Conservation (phyloP, 2,888 invertebrate genomes). For the Pegoplata infirma region DNA sequence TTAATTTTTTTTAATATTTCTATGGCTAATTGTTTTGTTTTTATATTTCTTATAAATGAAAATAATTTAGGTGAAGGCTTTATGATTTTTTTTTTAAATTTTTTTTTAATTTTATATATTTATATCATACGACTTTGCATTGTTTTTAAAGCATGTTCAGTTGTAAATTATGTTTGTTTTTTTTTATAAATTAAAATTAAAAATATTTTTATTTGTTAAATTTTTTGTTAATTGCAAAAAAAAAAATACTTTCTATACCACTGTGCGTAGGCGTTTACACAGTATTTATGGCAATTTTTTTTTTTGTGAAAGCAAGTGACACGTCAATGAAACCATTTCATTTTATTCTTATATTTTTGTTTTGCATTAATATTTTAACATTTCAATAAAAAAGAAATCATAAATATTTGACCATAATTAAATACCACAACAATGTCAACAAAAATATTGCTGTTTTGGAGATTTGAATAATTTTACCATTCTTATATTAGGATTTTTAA, state of each 20-base stretch:
- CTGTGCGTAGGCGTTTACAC: conserved; percentile 32
- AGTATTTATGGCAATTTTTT: conserved; percentile 6
- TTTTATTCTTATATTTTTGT: conserved; percentile 20
- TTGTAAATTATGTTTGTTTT: conserved; percentile 3
- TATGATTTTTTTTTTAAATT: neutral
- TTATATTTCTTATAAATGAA: conserved; percentile 13
- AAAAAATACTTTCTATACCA: conserved; percentile 28
- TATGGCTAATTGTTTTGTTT: conserved; percentile 30
- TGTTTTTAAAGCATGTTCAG: neutral
- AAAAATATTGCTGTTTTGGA: neutral
- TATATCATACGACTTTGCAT: neutral
- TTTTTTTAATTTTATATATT: neutral
- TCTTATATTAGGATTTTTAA: too few species aligned
- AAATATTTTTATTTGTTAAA: neutral
- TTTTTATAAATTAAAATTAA: neutral
- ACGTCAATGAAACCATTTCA: conserved; percentile 27
- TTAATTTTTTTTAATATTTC: neutral
- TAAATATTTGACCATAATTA: neutral
- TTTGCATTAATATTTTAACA: conserved; percentile 8
- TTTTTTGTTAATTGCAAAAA: neutral
- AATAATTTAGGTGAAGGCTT: conserved; percentile 40
- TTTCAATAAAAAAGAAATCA: neutral
- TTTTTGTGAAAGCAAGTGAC: conserved; percentile 28
- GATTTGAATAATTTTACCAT: too few species aligned
- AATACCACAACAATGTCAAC: neutral